Conservation (phyloP, 2,797 vertebrate species). For the Mycteria americana region DNA sequence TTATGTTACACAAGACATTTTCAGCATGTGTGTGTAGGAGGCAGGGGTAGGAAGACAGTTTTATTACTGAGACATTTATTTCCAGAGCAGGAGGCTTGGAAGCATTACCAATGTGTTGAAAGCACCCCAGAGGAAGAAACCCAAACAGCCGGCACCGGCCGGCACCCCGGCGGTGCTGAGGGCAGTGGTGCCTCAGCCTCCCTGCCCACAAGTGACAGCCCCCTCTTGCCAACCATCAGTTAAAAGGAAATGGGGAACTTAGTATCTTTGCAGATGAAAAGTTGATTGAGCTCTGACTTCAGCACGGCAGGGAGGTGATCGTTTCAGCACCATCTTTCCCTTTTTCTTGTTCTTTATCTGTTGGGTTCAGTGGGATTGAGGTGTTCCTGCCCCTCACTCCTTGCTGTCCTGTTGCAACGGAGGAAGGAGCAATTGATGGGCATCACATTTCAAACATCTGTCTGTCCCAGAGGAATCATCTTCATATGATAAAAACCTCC, state of each 20-base stretch:
- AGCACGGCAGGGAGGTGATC: neutral
- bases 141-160: neutral
- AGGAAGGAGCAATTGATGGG: neutral
- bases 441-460: neutral
- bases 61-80: neutral
- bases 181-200: neutral
- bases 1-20: neutral
- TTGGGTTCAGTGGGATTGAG: neutral
- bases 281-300: neutral
- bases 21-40: neutral
- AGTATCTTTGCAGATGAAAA: neutral
- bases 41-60: neutral
- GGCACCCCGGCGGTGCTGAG: rapidly evolving
- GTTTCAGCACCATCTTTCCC: neutral
- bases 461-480: neutral
- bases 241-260: neutral
- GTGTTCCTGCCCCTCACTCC: rapidly evolving
- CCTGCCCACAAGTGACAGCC: neutral
- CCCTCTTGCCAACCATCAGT: neutral
- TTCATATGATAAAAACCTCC: neutral
- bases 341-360: neutral
- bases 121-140: neutral
- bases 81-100: neutral
- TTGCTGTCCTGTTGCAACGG: rapidly evolving
- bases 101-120: neutral